Conservation (phyloP, 1,140 invertebrate species). For the Caerostris darwini region DNA sequence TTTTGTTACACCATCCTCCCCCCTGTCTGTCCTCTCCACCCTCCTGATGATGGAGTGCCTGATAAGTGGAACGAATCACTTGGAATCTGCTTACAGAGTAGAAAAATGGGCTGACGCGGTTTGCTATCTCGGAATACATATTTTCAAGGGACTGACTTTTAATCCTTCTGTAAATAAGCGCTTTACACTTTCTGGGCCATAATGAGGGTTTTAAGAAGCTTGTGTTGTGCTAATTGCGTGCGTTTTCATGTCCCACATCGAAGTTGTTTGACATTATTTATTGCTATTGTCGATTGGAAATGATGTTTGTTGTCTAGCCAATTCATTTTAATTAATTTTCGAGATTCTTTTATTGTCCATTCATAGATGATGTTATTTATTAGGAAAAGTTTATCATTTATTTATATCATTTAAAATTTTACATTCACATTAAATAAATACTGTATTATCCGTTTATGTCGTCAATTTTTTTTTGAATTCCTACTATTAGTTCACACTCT, state of each 20-base stretch:
- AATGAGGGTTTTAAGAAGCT: not conserved
- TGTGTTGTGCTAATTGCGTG: not conserved
- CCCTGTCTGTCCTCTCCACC: too few relatives aligned
- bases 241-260: not conserved
- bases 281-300: too few relatives aligned
- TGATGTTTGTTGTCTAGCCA: too few relatives aligned
- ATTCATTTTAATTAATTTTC: too few relatives aligned
- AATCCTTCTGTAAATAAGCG: conserved; percentile 25
- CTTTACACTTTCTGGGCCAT: not conserved
- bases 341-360: too few relatives aligned
- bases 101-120: conserved; percentile 54
- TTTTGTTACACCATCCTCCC: not conserved
- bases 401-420: too few relatives aligned
- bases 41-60: not conserved
- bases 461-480: too few relatives aligned
- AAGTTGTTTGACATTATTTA: not conserved
- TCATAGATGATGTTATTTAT: too few relatives aligned
- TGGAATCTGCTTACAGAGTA: conserved; percentile 45
- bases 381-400: too few relatives aligned
- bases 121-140: not conserved
- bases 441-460: too few relatives aligned
- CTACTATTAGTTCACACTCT: too few relatives aligned
- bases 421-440: too few relatives aligned
- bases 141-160: conserved; percentile 20
- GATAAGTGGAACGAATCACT: conserved; percentile 56